phyloP scores from a whole-genome alignment of 2,888 invertebrate species.

The Himalopsyche japonica region DNA sequence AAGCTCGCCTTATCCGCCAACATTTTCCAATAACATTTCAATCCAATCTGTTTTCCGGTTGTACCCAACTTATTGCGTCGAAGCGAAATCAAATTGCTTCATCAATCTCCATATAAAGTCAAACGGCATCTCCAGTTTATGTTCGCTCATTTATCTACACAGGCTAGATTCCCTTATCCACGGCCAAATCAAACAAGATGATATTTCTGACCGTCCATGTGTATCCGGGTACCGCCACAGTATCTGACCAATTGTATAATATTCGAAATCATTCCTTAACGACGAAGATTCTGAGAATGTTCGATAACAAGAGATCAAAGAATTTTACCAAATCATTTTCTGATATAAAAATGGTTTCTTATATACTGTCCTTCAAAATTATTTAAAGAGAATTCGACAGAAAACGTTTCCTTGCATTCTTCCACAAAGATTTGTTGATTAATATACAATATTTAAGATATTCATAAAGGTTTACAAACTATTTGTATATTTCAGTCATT shows the following conservation, averaged over 20 bases:
- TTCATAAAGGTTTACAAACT: too few species aligned
- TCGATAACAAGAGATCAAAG: neutral
- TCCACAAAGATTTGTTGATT: neutral
- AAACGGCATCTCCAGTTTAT: neutral
- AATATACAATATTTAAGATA: too few species aligned
- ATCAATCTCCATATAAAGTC: conserved; percentile 36
- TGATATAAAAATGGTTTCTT: neutral
- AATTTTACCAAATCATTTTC: neutral
- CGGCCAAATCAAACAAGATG: conserved; percentile 9
- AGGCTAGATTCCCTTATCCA: conserved; percentile 4
- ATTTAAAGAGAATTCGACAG: neutral
- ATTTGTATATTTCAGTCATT: too few species aligned
- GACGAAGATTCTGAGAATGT: neutral
- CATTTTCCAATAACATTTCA: conserved; percentile 18
- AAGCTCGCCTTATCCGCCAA: neutral
- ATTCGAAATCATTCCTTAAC: neutral
- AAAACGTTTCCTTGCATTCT: too few species aligned
- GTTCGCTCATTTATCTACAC: conserved; percentile 12
- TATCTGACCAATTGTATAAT: neutral
- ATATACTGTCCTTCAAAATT: neutral
- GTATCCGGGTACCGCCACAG: neutral
- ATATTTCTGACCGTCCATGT: neutral
- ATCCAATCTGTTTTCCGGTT: conserved; percentile 13
- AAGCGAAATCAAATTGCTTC: conserved; percentile 29
- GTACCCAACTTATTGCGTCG: conserved; percentile 36